Conservation (phyloP, 2,888 invertebrate genomes). For the Seira sanloemensis region DNA sequence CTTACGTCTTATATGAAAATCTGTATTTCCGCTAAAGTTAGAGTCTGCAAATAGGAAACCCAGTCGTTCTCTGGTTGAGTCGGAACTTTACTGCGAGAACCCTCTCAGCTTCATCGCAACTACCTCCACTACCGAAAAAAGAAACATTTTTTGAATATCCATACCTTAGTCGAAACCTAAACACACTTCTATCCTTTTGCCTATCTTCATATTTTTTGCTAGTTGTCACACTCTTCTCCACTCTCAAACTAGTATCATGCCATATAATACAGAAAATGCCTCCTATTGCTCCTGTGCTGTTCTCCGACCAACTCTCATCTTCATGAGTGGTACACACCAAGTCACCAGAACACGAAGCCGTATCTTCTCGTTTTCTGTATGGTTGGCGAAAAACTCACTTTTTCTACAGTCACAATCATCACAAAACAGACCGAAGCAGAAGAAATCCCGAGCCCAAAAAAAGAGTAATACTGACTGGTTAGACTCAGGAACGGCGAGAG, state of each 20-base stretch:
- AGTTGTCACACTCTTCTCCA: slow-evolving; percentile 27
- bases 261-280: background rate
- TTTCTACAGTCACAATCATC: background rate
- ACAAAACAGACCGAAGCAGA: slow-evolving; percentile 56
- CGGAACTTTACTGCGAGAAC: slow-evolving; percentile 46
- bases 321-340: background rate
- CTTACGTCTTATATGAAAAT: too few species aligned
- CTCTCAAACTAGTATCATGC: background rate
- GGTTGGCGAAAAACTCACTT: slow-evolving; percentile 28
- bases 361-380: slow-evolving; percentile 39
- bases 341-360: too few species aligned
- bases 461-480: slow-evolving; percentile 25
- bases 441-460: background rate
- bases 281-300: background rate
- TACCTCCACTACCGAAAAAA: background rate
- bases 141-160: background rate
- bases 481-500: background rate
- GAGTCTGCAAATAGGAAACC: too few species aligned
- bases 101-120: slow-evolving; percentile 17
- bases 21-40: too few species aligned
- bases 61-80: slow-evolving; percentile 1
- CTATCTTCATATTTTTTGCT: background rate
- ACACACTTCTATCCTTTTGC: slow-evolving; percentile 9
- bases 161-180: slow-evolving; percentile 5
- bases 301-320: background rate